phyloP scores from a whole-genome alignment of 2,113 vertebrate genomes.

The Anarrhichthys ocellatus region DNA sequence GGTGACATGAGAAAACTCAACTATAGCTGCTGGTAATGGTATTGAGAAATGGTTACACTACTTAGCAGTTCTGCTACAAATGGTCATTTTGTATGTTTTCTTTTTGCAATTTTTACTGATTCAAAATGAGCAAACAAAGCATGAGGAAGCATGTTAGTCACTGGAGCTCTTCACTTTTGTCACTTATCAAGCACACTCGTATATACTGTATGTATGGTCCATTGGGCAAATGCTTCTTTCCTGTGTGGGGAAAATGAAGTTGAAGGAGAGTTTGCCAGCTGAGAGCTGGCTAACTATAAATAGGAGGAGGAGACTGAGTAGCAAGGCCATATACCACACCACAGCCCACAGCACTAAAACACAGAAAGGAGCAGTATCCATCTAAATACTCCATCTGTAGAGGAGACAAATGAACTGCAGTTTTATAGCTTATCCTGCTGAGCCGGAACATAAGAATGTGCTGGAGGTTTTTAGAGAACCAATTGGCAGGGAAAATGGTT shows the following conservation, averaged over 20 bases:
- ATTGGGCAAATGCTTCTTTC: conserved; percentile 62
- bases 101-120: background rate
- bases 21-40: background rate
- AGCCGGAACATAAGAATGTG: conserved; percentile 66
- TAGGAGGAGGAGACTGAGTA: conserved; percentile 40
- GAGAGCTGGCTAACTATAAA: conserved; percentile 61
- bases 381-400: conserved; percentile 70
- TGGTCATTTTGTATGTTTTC: background rate
- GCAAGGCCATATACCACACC: conserved; percentile 53
- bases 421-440: conserved; percentile 74
- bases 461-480: conserved; percentile 65
- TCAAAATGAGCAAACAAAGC: background rate
- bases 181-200: background rate
- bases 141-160: background rate
- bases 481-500: conserved; percentile 65
- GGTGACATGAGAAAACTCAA: no score
- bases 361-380: conserved; percentile 51
- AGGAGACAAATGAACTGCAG: conserved; percentile 73
- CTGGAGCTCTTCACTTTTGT: background rate
- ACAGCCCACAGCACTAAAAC: conserved; percentile 65
- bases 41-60: background rate
- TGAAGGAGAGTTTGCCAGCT: conserved; percentile 54
- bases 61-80: background rate
- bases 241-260: conserved; percentile 59
- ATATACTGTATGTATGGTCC: conserved; percentile 33